Evolutionary conservation across 2,888 invertebrate genomes (phyloP).

Genomic region (Drosophila pegasa): DNA sequence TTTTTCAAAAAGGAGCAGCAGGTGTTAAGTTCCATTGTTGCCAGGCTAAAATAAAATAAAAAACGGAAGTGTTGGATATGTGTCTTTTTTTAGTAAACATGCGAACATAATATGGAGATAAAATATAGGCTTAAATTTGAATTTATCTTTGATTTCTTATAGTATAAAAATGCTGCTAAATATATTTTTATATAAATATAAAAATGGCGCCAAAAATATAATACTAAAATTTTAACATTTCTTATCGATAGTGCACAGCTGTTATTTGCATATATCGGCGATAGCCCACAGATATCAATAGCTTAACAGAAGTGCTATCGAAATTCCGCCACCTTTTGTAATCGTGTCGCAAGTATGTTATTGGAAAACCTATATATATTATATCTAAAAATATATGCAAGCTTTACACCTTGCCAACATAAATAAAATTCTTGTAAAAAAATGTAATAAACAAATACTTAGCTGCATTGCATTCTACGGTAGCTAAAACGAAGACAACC

Average conservation of each 20-base stretch:
- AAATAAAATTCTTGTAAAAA: not conserved
- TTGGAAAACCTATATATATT: not conserved
- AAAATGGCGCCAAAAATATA: not conserved
- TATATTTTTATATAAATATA: too few relatives aligned
- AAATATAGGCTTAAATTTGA: too few relatives aligned
- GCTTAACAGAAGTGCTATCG: not conserved
- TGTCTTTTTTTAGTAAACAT: not conserved
- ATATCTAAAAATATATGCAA: not conserved
- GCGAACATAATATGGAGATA: too few relatives aligned
- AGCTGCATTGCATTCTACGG: not conserved
- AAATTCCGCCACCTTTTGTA: not conserved
- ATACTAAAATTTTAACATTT: not conserved
- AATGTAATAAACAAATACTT: not conserved
- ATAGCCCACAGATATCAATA: too few relatives aligned
- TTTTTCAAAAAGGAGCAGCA: constrained; percentile 21
- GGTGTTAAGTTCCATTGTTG: not conserved
- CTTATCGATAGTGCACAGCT: not conserved
- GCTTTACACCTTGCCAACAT: not conserved
- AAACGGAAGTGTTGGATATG: not conserved
- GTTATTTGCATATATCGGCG: not conserved
- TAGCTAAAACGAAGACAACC: not conserved
- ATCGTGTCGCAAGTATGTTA: not conserved
- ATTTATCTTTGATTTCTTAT: too few relatives aligned
- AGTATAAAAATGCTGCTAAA: too few relatives aligned
- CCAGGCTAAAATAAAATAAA: not conserved